These are phyloP conservation scores for Hassar affinis DNA, from an alignment of 2,113 vertebrate genomes.

Conservation along the genomic window DNA sequence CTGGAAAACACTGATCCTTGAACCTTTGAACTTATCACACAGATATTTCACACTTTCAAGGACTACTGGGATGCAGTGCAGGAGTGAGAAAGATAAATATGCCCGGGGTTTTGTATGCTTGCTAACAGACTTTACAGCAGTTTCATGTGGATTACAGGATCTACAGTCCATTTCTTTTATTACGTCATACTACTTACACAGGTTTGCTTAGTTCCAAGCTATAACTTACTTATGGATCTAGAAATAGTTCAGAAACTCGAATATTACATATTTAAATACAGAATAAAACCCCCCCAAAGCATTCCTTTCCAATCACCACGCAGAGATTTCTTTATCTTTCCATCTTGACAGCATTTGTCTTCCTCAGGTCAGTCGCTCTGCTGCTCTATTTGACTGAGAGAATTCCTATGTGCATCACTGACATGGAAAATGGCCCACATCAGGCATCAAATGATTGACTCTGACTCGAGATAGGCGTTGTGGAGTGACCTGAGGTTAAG, in stretches of 20 bases:
- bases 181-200: not conserved
- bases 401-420: slow-evolving; percentile 67
- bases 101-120: not conserved
- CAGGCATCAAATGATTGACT: slow-evolving; percentile 45
- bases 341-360: not conserved
- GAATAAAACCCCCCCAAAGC: too few species aligned
- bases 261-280: not conserved
- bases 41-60: not conserved
- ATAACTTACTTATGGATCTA: not conserved
- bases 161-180: not conserved
- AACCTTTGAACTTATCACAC: not conserved
- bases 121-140: not conserved
- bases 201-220: not conserved
- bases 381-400: slow-evolving; percentile 58
- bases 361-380: slow-evolving; percentile 61
- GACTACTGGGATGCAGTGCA: not conserved
- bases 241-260: not conserved
- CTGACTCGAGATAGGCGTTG: not conserved
- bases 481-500: slow-evolving; percentile 22
- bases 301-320: not conserved
- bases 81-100: not conserved
- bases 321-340: not conserved
- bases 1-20: not conserved
- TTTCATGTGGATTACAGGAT: not conserved
- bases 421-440: slow-evolving; percentile 57